Percentiles rank a stretch among this genome's conserved stretches.
Evolutionary conservation across 2,113 vertebrate species (phyloP).

Genomic region (Ranitomeya imitator): DNA sequence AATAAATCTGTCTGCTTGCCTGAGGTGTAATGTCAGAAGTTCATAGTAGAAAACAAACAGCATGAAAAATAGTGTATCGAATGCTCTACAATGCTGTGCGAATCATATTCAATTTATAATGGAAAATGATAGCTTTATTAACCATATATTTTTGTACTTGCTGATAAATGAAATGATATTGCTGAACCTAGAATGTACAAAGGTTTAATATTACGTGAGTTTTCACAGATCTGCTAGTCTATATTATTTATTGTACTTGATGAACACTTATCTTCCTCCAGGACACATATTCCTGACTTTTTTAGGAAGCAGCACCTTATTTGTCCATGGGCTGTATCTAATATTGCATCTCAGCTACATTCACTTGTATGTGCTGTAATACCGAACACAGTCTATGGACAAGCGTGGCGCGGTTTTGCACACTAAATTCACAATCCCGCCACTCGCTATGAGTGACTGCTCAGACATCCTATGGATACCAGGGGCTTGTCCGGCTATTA

Average conservation of each 20-base stretch:
- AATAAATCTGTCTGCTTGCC: constrained; percentile 48
- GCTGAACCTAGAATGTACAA: not conserved
- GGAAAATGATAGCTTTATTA: not conserved
- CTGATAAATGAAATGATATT: not conserved
- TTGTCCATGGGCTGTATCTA: too few species aligned
- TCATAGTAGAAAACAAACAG: constrained; percentile 31
- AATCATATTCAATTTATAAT: not conserved
- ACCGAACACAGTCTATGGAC: too few species aligned
- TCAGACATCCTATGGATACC: too few species aligned
- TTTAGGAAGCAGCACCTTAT: not conserved
- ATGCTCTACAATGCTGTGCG: not conserved
- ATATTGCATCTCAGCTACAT: too few species aligned
- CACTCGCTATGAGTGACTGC: too few species aligned
- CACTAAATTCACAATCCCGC: too few species aligned
- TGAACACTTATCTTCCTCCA: not conserved
- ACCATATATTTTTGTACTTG: not conserved
- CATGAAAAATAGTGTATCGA: not conserved
- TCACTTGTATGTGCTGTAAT: too few species aligned
- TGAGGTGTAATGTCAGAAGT: constrained; percentile 37
- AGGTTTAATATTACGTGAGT: not conserved
- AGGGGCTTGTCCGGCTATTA: too few species aligned
- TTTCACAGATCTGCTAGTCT: not conserved
- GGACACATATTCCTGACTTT: not conserved
- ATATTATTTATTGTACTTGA: not conserved
- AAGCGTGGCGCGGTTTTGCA: too few species aligned